Base-by-base conservation (phyloP, 2,113 vertebrate species). In the Cryptoleucopteryx plumbea region DNA sequence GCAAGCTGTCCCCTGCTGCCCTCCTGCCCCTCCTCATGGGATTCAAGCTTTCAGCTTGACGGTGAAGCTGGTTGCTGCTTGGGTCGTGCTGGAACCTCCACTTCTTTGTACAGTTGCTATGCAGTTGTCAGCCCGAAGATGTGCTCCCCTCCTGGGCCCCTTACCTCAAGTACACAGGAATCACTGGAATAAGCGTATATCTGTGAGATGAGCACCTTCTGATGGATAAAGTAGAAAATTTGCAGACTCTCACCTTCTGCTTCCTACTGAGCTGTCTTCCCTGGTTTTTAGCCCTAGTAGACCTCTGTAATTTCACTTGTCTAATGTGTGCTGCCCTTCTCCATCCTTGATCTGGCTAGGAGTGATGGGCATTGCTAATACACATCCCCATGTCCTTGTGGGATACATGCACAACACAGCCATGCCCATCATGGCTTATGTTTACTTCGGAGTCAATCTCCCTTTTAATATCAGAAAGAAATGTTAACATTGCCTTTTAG, bases 41-140 rank as follows among this genome's bases (percentile, higher is more conserved):
- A 25, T 38, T 45, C 0, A 0, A 45, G 55, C 62, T 63, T 63
- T 62, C 2, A 0, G 47, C 40, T 53, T 48, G 53, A 13, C 0
- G 1, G 19, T 3, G 6, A 59, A 61, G 73, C 67, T 80, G 27
- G 42, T 9, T 36, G 19, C 18, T 20, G 13, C 19, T 48, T 25
- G 36, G 9, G 23, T 63, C 7, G 0, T 38, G 26, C 36, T 56
- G 55, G 47, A 62, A 43, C 32, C 8, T 3, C 23, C 11, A 10
- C n/a, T 74, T 55, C 86, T 67, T 31, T 31, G 42, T 20, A 29
- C 10, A 63, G 45, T 42, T 17, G 47, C 42, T 56, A 10, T 4
- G 18, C 11, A 13, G 19, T 7, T 18, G 16, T 6, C 55, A 56
- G 32, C 43, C 84, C 58, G 36, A 38, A 31, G 47, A 26, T 0